These are phyloP conservation scores for Hippocampus abdominalis DNA, from an alignment of 2,113 vertebrate genomes.

Conservation along the genomic window DNA sequence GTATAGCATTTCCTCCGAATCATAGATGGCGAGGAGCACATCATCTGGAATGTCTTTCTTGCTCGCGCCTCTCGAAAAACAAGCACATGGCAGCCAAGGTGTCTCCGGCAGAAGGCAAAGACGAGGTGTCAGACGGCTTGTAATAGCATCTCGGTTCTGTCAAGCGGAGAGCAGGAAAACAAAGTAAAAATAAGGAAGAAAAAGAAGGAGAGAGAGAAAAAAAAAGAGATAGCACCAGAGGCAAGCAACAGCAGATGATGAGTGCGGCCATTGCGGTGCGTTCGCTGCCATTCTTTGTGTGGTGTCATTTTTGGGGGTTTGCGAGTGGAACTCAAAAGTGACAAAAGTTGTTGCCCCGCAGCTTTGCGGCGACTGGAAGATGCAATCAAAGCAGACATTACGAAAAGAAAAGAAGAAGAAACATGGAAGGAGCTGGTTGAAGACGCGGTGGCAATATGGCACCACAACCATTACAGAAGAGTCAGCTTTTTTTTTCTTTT, in stretches of 20 bases:
- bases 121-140: conserved; percentile 51
- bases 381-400: conserved; percentile 70
- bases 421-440: conserved; percentile 57
- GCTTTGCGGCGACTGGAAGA: conserved; percentile 68
- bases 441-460: neutral
- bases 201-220: conserved; percentile 31
- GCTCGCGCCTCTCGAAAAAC: conserved; percentile 35
- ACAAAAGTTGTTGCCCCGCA: conserved; percentile 57
- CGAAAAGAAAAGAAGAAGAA: conserved; percentile 19
- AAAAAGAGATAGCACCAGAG: conserved; percentile 45
- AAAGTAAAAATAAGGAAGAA: conserved; percentile 30
- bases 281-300: conserved; percentile 51
- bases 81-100: conserved; percentile 62
- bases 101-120: conserved; percentile 32
- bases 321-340: conserved; percentile 60
- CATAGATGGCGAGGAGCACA: conserved; percentile 24
- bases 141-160: conserved; percentile 34
- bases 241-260: conserved; percentile 64
- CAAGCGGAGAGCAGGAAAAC: conserved; percentile 40
- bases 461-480: neutral
- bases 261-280: conserved; percentile 54
- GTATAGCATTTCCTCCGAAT: conserved; percentile 54
- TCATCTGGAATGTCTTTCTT: conserved; percentile 25
- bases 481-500: neutral
- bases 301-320: conserved; percentile 42